These are phyloP conservation scores for Hirudinaria manillensis DNA, from an alignment of 2,888 invertebrate genomes.

Conservation along the genomic window DNA sequence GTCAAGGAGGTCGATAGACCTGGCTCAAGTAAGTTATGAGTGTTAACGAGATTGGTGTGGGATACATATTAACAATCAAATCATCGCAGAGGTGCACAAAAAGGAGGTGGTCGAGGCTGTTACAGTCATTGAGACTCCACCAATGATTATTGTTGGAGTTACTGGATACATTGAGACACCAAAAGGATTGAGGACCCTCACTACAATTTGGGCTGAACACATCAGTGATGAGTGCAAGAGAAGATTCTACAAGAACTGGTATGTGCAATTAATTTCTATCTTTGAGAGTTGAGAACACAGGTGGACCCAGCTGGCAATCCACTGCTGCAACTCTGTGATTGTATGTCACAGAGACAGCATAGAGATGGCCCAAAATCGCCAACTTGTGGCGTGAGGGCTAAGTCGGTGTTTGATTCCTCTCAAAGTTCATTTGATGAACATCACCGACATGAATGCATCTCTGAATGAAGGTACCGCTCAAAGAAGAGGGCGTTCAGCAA, in stretches of 20 bases:
- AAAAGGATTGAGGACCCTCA: slow-evolving; percentile 85
- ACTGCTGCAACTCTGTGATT: slow-evolving; percentile 7
- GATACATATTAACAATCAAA: background rate
- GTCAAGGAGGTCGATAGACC: slow-evolving; percentile 96
- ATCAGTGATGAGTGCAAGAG: slow-evolving; percentile 95
- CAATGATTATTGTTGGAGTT: slow-evolving; percentile 93
- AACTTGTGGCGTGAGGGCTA: background rate
- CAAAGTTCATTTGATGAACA: slow-evolving; percentile 14
- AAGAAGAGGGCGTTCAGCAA: slow-evolving; percentile 99
- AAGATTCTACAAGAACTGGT: slow-evolving; percentile 99
- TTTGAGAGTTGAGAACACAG: background rate
- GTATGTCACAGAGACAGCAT: background rate
- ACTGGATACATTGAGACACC: slow-evolving; percentile 99
- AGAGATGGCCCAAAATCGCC: background rate
- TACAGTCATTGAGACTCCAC: slow-evolving; percentile 93
- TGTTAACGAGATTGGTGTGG: background rate
- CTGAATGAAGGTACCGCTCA: slow-evolving; percentile 82
- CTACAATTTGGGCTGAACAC: slow-evolving; percentile 97
- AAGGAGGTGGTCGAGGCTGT: slow-evolving; percentile 99
- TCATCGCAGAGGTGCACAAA: slow-evolving; percentile 82
- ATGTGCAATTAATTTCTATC: slow-evolving; percentile 42
- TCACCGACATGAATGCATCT: background rate
- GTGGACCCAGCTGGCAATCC: too few species aligned
- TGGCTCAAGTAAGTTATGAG: slow-evolving; percentile 80
- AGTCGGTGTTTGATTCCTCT: slow-evolving; percentile 19